A percentile compares a stretch with the other conserved stretches of the same genome.
phyloP scores from a whole-genome alignment of 2,888 invertebrate genomes.

The Hanleya hanleyi region DNA sequence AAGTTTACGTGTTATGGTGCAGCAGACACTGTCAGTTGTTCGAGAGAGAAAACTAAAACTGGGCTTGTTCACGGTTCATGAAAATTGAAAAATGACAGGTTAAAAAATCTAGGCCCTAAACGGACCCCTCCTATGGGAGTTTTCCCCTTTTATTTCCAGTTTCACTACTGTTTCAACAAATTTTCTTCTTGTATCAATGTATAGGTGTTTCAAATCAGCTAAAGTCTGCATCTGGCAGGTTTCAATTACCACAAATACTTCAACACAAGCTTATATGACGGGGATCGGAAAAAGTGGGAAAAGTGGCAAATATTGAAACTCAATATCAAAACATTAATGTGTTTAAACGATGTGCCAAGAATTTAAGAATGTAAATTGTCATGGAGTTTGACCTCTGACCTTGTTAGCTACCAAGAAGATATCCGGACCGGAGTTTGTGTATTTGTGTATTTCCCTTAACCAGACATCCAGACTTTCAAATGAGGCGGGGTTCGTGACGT shows the following conservation, averaged over 20 bases:
- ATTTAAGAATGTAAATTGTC: background rate
- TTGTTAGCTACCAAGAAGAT: slow-evolving; percentile 63
- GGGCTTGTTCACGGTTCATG: too few species aligned
- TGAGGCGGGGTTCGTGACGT: slow-evolving; percentile 64
- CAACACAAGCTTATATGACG: background rate
- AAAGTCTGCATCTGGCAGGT: too few species aligned
- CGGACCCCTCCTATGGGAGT: too few species aligned
- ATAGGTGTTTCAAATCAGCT: too few species aligned
- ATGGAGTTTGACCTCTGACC: slow-evolving; percentile 32
- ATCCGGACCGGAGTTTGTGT: slow-evolving; percentile 50
- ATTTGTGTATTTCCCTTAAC: slow-evolving; percentile 63
- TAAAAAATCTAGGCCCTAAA: too few species aligned
- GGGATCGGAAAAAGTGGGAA: too few species aligned
- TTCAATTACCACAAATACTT: background rate
- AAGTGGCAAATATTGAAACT: too few species aligned
- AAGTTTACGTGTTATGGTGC: background rate
- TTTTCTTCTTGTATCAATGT: too few species aligned
- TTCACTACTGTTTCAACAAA: too few species aligned
- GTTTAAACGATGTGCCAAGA: background rate
- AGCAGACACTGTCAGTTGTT: background rate
- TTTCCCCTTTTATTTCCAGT: too few species aligned
- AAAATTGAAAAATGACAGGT: too few species aligned
- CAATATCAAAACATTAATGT: background rate
- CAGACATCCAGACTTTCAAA: slow-evolving; percentile 67
- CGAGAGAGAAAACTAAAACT: too few species aligned